phyloP scores from a whole-genome alignment of 2,797 vertebrate species.

The Spinibarbus caldwelli region DNA sequence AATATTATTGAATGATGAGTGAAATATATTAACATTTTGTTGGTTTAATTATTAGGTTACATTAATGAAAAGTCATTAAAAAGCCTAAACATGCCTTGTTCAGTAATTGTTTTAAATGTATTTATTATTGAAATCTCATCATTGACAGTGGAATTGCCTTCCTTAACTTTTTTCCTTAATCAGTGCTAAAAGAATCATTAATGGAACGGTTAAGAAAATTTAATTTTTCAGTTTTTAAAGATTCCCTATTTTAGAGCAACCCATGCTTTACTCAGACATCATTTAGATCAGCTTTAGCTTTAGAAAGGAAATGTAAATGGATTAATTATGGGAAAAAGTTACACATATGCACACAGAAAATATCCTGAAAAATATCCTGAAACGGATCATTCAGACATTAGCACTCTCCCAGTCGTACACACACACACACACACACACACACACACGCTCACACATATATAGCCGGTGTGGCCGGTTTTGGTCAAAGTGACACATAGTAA shows the following conservation, averaged over 20 bases:
- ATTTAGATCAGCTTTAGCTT: not conserved
- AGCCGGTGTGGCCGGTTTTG: conserved; percentile 77
- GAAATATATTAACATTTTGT: too few relatives aligned
- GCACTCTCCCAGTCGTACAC: not conserved
- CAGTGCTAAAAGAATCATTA: not conserved
- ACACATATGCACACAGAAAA: not conserved
- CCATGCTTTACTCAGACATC: not conserved
- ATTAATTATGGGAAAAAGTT: not conserved
- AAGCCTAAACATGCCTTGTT: not conserved
- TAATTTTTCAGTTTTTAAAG: not conserved
- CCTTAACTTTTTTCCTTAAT: not conserved
- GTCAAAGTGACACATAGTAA: conserved; percentile 99
- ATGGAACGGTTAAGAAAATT: not conserved
- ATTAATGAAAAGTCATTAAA: not conserved
- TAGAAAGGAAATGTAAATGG: not conserved
- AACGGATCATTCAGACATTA: not conserved
- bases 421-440: too few relatives aligned
- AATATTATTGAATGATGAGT: too few relatives aligned
- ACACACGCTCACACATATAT: conserved; percentile 42
- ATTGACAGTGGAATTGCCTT: not conserved
- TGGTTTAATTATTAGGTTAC: too few relatives aligned
- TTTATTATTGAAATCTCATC: not conserved
- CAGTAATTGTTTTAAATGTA: not conserved
- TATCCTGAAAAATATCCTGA: too few relatives aligned
- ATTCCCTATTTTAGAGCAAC: not conserved